phyloP scores from a whole-genome alignment of 2,888 invertebrate genomes.

The Stomorhina lunata region DNA sequence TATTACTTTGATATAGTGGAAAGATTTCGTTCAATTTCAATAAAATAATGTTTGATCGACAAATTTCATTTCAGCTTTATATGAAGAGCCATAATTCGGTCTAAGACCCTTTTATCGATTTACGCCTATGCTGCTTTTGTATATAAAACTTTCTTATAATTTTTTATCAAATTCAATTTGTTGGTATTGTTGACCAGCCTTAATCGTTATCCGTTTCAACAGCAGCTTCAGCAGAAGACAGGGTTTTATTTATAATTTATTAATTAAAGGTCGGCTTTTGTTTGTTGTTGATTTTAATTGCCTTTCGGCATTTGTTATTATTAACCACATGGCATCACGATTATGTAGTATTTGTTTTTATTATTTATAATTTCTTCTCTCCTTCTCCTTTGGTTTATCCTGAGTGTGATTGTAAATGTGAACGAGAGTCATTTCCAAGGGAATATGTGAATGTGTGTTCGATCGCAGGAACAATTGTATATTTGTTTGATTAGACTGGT shows the following conservation, averaged over 20 bases:
- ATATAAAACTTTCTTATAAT: not conserved
- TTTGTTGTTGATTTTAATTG: conserved; percentile 72
- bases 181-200: not conserved
- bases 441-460: not conserved
- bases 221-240: conserved; percentile 24
- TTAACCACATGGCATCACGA: conserved; percentile 68
- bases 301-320: conserved; percentile 75
- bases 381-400: conserved; percentile 63
- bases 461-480: not conserved
- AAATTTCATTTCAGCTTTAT: too few relatives aligned
- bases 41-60: too few relatives aligned
- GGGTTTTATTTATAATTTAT: conserved; percentile 77
- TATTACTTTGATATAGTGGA: too few relatives aligned
- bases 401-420: conserved; percentile 34
- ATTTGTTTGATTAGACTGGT: conserved; percentile 41
- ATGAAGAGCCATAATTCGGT: too few relatives aligned
- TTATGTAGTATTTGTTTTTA: conserved; percentile 42
- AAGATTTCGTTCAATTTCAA: too few relatives aligned
- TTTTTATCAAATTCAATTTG: not conserved
- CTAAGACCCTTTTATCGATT: too few relatives aligned
- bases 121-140: too few relatives aligned
- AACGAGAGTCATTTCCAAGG: not conserved
- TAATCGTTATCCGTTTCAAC: conserved; percentile 15
- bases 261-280: conserved; percentile 77
- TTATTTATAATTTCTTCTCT: conserved; percentile 39